phyloP scores from a whole-genome alignment of 1,140 invertebrate genomes.

The Aporrectodea caliginosa region DNA sequence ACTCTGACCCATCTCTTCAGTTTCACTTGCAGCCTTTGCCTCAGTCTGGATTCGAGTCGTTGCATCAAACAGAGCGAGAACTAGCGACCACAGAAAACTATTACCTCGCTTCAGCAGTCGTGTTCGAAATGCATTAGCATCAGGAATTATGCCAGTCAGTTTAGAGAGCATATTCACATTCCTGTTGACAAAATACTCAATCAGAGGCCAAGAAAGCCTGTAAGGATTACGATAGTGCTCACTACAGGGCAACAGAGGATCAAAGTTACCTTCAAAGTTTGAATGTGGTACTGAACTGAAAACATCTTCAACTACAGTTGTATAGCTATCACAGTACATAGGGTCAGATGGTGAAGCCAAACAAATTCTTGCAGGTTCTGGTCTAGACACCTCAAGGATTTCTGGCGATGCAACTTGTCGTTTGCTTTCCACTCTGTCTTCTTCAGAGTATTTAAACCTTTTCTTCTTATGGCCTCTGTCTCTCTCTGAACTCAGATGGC shows the following conservation, averaged over 20 bases:
- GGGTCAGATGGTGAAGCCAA: neutral
- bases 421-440: neutral
- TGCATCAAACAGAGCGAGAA: conserved; percentile 1
- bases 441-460: neutral
- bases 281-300: neutral
- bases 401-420: neutral
- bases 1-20: neutral
- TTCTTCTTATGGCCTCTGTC: neutral
- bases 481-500: neutral
- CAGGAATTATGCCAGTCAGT: conserved; percentile 9
- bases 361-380: neutral
- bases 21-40: neutral
- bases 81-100: conserved; percentile 15
- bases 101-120: neutral
- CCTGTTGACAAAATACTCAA: neutral
- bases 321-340: neutral
- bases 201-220: neutral
- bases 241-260: neutral
- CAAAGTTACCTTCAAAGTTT: conserved; percentile 19
- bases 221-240: conserved; percentile 3
- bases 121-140: conserved; percentile 4
- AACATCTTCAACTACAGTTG: neutral
- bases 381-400: neutral
- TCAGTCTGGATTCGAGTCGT: neutral
- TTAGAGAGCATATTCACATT: neutral